Evolutionary conservation across 2,797 vertebrate species (phyloP).

Genomic region (Pagetopsis macropterus): DNA sequence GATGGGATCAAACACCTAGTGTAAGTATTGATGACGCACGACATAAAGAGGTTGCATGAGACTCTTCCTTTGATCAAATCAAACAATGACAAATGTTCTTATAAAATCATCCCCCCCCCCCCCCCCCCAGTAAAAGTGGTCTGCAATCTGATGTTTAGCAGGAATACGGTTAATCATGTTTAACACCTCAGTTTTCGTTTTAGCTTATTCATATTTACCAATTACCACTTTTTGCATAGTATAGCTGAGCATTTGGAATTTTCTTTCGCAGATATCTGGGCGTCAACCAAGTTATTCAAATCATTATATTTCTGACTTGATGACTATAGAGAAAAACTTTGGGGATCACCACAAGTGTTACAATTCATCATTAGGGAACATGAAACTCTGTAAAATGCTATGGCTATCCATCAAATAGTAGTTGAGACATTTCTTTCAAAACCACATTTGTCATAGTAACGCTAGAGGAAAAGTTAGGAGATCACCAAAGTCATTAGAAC

Average conservation of each 20-base stretch:
- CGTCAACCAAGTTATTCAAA: not conserved
- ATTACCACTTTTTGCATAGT: not conserved
- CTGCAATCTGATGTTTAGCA: not conserved
- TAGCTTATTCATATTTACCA: not conserved
- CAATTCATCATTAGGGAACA: not conserved
- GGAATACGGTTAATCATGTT: not conserved
- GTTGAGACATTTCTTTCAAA: not conserved
- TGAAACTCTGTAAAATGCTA: not conserved
- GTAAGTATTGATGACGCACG: not conserved
- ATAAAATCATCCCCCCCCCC: no score
- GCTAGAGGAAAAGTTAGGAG: not conserved
- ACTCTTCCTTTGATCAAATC: not conserved
- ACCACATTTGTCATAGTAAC: not conserved
- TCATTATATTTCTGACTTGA: not conserved
- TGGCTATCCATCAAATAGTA: not conserved
- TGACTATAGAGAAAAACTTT: not conserved
- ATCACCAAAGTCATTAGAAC: not conserved
- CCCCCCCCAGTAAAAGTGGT: not conserved
- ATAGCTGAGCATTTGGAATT: not conserved
- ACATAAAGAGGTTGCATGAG: not conserved
- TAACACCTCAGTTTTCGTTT: not conserved
- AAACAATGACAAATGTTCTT: not conserved
- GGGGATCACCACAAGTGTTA: not conserved
- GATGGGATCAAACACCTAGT: conserved; percentile 14
- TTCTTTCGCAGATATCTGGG: not conserved